Conservation (phyloP, 2,888 invertebrate genomes). For the Cephus nigrinus region DNA sequence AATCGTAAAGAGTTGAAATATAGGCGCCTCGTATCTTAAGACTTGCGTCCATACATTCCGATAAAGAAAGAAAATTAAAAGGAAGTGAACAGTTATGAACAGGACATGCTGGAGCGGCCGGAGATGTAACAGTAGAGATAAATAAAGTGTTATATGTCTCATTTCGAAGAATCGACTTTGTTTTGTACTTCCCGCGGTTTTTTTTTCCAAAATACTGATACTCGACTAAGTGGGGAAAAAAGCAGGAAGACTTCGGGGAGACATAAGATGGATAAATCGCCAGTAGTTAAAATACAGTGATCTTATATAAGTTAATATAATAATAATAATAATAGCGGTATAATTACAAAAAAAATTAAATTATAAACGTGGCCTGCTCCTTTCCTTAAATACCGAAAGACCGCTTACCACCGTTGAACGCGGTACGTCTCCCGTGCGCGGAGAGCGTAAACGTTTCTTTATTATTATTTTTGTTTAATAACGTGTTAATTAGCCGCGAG, state of each 20-base stretch:
- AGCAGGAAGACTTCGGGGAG: background rate
- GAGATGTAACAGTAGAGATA: background rate
- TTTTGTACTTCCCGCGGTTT: background rate
- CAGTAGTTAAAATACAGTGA: conserved; percentile 28
- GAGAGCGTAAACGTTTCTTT: background rate
- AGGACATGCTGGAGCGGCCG: background rate
- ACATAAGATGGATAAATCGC: background rate
- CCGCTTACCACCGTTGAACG: background rate
- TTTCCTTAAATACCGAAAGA: background rate
- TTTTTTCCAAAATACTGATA: background rate
- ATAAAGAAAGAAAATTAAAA: background rate
- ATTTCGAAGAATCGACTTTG: background rate
- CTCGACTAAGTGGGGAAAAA: background rate
- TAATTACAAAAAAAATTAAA: conserved; percentile 8
- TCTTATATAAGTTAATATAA: conserved; percentile 53
- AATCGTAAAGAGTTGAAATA: background rate
- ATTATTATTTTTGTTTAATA: background rate
- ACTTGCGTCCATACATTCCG: background rate
- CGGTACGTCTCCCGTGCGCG: background rate
- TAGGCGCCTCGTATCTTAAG: background rate
- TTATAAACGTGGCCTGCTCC: conserved; percentile 1
- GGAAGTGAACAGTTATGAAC: background rate
- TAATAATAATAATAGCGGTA: conserved; percentile 43
- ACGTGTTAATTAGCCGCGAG: background rate
- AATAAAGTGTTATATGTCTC: background rate